These are phyloP conservation scores for Eunapius fragilis DNA, from an alignment of 37 sponge, comb jelly and placozoan species.

Conservation along the genomic window DNA sequence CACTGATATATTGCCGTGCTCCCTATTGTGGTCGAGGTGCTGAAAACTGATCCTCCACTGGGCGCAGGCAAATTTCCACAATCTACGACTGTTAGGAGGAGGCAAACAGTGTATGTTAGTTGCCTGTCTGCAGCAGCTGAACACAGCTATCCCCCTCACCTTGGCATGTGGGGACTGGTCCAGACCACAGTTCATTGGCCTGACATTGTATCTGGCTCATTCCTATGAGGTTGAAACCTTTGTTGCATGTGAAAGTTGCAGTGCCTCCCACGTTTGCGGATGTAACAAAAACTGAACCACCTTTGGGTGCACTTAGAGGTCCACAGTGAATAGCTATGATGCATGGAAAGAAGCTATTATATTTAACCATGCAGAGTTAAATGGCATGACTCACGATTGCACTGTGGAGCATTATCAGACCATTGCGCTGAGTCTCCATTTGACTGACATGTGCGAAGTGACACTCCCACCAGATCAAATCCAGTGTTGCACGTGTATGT, in stretches of 20 bases:
- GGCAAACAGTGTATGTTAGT: no score
- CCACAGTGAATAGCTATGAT: conserved; percentile 38
- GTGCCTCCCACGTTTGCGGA: background rate
- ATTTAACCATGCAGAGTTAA: background rate
- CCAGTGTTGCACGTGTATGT: conserved; percentile 58
- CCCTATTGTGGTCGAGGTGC: conserved; percentile 2
- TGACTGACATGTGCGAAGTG: conserved; percentile 36
- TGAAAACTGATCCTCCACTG: background rate
- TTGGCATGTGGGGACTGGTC: conserved; percentile 39
- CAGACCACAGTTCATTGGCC: conserved; percentile 55
- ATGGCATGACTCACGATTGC: conserved; percentile 25
- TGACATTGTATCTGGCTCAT: conserved; percentile 31
- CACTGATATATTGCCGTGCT: conserved; percentile 51
- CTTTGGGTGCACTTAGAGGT: conserved; percentile 1
- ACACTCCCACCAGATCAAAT: conserved; percentile 30
- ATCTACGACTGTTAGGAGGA: no score
- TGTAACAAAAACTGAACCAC: conserved; percentile 22
- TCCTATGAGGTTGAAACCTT: conserved; percentile 40
- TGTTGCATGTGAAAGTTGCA: conserved; percentile 43
- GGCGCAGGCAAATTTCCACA: no score
- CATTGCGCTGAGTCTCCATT: conserved; percentile 16
- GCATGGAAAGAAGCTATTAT: background rate
- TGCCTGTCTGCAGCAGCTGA: no score
- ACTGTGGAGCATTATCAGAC: conserved; percentile 29
- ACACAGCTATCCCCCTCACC: no score